These are phyloP conservation scores for Cyprinodon tularosa DNA, from an alignment of 2,113 vertebrate genomes.

Conservation along the genomic window DNA sequence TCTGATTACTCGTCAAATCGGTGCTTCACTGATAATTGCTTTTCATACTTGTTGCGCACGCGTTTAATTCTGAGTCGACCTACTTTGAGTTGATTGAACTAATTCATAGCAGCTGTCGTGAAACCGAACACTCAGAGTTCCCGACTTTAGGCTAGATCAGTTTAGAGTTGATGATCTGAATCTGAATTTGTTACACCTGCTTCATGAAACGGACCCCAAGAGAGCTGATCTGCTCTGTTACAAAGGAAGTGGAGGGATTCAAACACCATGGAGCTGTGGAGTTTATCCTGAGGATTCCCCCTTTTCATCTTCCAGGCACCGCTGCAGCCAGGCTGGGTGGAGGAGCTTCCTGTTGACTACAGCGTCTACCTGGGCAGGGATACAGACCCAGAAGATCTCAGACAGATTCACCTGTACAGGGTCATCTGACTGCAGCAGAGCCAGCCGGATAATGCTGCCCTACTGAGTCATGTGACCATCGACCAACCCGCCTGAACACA, in stretches of 20 bases:
- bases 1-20: too few relatives aligned
- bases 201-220: too few relatives aligned
- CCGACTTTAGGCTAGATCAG: too few relatives aligned
- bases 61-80: too few relatives aligned
- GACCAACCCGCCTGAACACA: neutral
- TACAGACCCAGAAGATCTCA: constrained; percentile 82
- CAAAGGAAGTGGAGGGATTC: too few relatives aligned
- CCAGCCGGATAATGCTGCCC: constrained; percentile 81
- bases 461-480: constrained; percentile 1
- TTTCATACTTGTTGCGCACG: neutral
- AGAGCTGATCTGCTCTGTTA: too few relatives aligned
- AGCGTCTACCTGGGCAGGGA: constrained; percentile 81
- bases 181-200: too few relatives aligned
- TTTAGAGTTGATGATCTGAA: too few relatives aligned
- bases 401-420: constrained; percentile 89
- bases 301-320: constrained; percentile 67
- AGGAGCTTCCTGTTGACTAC: constrained; percentile 86
- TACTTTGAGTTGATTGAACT: too few relatives aligned
- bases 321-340: constrained; percentile 84
- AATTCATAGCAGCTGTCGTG: too few relatives aligned
- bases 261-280: neutral
- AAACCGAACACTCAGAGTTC: too few relatives aligned
- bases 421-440: constrained; percentile 81
- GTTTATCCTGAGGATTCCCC: neutral
- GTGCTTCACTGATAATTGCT: neutral